These are phyloP conservation scores for Cydia amplana DNA, from an alignment of 1,140 invertebrate species.

Conservation along the genomic window DNA sequence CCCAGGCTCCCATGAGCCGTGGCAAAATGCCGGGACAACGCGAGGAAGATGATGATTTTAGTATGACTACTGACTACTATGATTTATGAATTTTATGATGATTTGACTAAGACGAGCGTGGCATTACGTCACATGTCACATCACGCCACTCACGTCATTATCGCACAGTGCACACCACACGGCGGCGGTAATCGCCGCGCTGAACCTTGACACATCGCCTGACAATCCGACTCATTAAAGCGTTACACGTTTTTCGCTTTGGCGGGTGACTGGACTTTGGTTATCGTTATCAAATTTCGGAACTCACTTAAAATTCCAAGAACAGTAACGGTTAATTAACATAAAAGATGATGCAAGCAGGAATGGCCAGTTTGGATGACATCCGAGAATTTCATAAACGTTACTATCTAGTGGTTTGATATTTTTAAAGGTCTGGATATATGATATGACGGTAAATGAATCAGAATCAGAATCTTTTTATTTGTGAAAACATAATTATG, in stretches of 20 bases:
- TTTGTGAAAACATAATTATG: no score
- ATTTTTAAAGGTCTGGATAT: no score
- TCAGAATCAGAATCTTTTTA: no score
- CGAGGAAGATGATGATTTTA: no score
- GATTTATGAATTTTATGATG: neutral
- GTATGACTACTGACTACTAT: neutral
- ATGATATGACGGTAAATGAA: no score
- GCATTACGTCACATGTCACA: slow-evolving; percentile 65
- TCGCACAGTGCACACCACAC: slow-evolving; percentile 43
- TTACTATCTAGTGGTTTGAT: no score
- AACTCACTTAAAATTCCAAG: slow-evolving; percentile 23
- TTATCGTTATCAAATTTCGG: slow-evolving; percentile 27
- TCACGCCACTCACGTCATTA: slow-evolving; percentile 66
- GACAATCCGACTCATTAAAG: slow-evolving; percentile 22
- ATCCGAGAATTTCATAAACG: neutral
- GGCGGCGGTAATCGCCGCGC: slow-evolving; percentile 35
- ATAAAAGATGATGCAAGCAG: neutral
- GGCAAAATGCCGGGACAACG: no score
- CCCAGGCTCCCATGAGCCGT: no score
- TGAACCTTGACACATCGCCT: slow-evolving; percentile 59
- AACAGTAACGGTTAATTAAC: neutral
- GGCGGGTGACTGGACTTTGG: slow-evolving; percentile 36
- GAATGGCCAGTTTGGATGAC: neutral
- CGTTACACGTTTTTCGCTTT: neutral
- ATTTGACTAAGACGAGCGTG: neutral